These are phyloP conservation scores for Schizopygopsis malacanthus DNA, from an alignment of 2,797 vertebrate species.

Conservation along the genomic window DNA sequence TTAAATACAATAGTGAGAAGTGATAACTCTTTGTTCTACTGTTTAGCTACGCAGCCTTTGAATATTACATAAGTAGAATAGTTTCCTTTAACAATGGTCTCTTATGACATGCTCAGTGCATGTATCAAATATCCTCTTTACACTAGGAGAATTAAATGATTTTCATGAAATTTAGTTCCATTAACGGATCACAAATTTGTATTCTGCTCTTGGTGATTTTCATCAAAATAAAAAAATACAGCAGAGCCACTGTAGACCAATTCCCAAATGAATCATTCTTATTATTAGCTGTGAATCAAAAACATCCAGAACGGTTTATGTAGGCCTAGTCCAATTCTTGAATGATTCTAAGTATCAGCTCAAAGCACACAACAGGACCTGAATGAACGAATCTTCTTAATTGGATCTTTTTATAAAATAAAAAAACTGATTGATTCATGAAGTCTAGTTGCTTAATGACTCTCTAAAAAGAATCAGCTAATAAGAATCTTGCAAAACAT, in stretches of 20 bases:
- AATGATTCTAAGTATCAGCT: background rate
- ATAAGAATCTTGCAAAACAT: background rate
- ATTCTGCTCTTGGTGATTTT: background rate
- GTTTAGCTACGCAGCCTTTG: slow-evolving; percentile 7
- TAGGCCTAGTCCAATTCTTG: background rate
- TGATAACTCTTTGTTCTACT: slow-evolving; percentile 10
- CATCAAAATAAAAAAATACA: no score
- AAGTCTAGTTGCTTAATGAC: background rate
- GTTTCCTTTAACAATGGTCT: background rate
- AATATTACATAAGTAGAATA: slow-evolving; percentile 13
- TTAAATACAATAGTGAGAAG: slow-evolving; percentile 14
- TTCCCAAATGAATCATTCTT: background rate
- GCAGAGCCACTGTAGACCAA: background rate
- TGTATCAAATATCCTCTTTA: background rate
- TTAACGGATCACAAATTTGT: background rate
- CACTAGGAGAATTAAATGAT: background rate
- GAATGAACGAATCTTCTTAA: background rate
- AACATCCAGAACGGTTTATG: background rate
- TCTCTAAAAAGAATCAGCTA: background rate
- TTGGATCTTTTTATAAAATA: background rate
- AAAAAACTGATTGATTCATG: background rate
- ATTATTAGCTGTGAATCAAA: background rate
- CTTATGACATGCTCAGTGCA: background rate
- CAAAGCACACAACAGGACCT: background rate
- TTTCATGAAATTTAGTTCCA: background rate